phyloP scores from a whole-genome alignment of 2,888 invertebrate species.

The Gymnosoma rotundatum region DNA sequence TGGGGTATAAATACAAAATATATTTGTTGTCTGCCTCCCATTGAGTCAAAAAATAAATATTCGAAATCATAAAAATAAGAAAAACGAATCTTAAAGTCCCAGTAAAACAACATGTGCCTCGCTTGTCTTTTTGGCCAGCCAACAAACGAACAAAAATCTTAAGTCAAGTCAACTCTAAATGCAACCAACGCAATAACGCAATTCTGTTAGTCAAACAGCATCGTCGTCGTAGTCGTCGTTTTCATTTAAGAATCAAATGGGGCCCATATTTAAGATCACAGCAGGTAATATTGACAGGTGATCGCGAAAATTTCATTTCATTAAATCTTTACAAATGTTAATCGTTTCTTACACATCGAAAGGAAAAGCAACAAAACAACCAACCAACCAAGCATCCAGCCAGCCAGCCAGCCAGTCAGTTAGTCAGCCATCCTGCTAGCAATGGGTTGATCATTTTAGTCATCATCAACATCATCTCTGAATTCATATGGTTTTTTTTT shows the following conservation, averaged over 20 bases:
- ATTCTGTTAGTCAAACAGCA: constrained; percentile 61
- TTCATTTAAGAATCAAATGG: constrained; percentile 50
- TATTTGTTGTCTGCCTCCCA: constrained; percentile 66
- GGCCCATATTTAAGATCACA: constrained; percentile 74
- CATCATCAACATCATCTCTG: constrained; percentile 38
- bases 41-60: constrained; percentile 48
- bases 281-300: constrained; percentile 77
- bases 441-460: constrained; percentile 50
- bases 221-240: constrained; percentile 43
- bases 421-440: constrained; percentile 35
- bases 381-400: too few relatives aligned
- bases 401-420: not conserved
- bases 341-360: constrained; percentile 67
- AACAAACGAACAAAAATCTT: constrained; percentile 26
- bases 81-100: constrained; percentile 31
- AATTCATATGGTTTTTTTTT: constrained; percentile 33
- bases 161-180: constrained; percentile 32
- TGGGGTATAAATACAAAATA: constrained; percentile 54
- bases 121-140: constrained; percentile 8
- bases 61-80: constrained; percentile 39
- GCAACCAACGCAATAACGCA: constrained; percentile 65
- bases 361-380: constrained; percentile 42
- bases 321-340: constrained; percentile 75
- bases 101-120: constrained; percentile 41
- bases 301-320: constrained; percentile 77